Conservation (phyloP, 2,113 vertebrate genomes). For the Saccopteryx bilineata region DNA sequence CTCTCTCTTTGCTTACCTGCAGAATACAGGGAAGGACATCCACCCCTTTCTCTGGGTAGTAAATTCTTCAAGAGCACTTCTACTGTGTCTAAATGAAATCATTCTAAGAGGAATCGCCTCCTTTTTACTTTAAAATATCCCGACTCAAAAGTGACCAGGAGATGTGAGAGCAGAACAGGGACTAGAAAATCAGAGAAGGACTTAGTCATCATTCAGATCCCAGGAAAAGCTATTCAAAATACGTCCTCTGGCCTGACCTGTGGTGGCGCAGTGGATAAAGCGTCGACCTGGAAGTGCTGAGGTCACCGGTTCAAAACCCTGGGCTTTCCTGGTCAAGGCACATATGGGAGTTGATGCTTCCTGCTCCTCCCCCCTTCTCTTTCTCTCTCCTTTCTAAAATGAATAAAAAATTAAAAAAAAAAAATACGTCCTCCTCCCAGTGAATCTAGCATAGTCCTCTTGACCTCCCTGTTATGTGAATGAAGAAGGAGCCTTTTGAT, state of each 20-base stretch:
- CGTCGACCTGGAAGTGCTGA: too few relatives aligned
- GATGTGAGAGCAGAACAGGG: neutral
- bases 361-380: too few relatives aligned
- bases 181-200: neutral
- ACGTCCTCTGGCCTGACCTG: too few relatives aligned
- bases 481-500: neutral
- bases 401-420: too few relatives aligned
- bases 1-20: neutral
- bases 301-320: too few relatives aligned
- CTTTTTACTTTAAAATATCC: neutral
- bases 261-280: too few relatives aligned
- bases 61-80: neutral
- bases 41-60: neutral
- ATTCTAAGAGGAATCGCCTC: neutral
- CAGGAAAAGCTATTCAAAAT: neutral
- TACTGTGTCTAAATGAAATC: neutral
- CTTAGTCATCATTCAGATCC: neutral
- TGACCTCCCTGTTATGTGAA: neutral
- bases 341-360: too few relatives aligned
- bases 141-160: neutral
- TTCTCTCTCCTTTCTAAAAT: too few relatives aligned
- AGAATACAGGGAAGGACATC: neutral
- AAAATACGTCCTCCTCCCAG: neutral
- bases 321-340: too few relatives aligned
- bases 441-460: neutral